phyloP scores from a whole-genome alignment of 1,140 invertebrate genomes.

The Acarapis woodi region DNA sequence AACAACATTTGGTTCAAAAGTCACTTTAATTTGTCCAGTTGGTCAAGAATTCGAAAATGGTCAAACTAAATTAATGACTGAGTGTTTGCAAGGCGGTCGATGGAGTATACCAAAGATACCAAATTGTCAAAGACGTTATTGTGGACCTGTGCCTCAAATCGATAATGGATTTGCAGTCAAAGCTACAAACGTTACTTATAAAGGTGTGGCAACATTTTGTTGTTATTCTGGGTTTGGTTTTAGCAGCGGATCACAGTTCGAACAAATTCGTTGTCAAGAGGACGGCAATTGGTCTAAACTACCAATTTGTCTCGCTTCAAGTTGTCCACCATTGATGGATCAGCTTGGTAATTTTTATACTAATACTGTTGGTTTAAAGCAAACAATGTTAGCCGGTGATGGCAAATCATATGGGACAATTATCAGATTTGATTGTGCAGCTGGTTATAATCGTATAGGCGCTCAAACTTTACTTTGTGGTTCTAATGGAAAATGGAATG shows the following conservation, averaged over 20 bases:
- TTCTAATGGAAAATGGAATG: constrained; percentile 87
- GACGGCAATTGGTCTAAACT: constrained; percentile 69
- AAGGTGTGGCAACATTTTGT: constrained; percentile 69
- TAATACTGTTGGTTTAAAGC: constrained; percentile 57
- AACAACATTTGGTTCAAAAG: constrained; percentile 61
- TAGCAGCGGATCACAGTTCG: constrained; percentile 48
- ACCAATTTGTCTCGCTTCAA: constrained; percentile 63
- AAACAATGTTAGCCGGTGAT: constrained; percentile 52
- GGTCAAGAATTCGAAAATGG: constrained; percentile 74
- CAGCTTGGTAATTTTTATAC: no score
- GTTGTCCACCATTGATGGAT: constrained; percentile 62
- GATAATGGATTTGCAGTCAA: constrained; percentile 86
- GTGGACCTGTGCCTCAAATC: constrained; percentile 83
- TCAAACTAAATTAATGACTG: constrained; percentile 43
- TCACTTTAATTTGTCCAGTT: constrained; percentile 63
- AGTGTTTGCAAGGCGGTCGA: constrained; percentile 59
- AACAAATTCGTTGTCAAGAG: constrained; percentile 57
- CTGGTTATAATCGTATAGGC: constrained; percentile 60
- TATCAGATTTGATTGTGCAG: constrained; percentile 69
- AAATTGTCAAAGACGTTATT: constrained; percentile 86
- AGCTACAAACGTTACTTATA: constrained; percentile 74
- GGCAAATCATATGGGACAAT: constrained; percentile 80
- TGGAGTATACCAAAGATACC: constrained; percentile 79
- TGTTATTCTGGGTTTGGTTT: constrained; percentile 90
- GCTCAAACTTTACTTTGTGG: constrained; percentile 71